Evolutionary conservation across 2,888 invertebrate species (phyloP).

Genomic region (Priocnemis perturbator): DNA sequence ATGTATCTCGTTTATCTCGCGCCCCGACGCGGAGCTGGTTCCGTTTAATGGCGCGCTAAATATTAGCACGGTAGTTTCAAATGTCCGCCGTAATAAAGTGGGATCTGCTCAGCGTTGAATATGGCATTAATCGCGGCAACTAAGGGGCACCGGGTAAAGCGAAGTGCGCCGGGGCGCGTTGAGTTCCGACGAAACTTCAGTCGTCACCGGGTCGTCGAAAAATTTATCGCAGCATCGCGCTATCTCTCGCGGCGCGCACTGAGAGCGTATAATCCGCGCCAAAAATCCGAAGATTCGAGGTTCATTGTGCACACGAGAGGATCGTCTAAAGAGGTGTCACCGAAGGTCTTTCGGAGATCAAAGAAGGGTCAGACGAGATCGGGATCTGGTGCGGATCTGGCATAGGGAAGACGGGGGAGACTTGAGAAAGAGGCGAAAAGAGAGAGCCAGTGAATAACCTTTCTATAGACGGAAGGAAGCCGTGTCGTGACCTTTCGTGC

Average conservation of each 20-base stretch:
- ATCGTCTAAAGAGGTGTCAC: no score
- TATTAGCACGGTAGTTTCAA: slow-evolving; percentile 50
- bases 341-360: no score
- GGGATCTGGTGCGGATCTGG: neutral
- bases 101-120: slow-evolving; percentile 12
- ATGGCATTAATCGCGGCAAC: slow-evolving; percentile 30
- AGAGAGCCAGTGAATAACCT: slow-evolving; percentile 4
- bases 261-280: no score
- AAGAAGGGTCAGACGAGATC: no score
- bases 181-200: no score
- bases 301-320: no score
- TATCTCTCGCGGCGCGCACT: no score
- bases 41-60: slow-evolving; percentile 49
- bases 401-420: neutral
- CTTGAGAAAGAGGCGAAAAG: neutral
- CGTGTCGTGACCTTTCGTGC: slow-evolving; percentile 15
- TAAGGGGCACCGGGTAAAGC: slow-evolving; percentile 13
- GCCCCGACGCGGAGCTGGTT: slow-evolving; percentile 37
- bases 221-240: no score
- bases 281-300: no score
- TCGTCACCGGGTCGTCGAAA: no score
- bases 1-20: slow-evolving; percentile 6
- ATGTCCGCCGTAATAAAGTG: slow-evolving; percentile 28
- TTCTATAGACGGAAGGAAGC: slow-evolving; percentile 6
- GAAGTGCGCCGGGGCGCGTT: no score